Conservation (phyloP, 2,888 invertebrate species). For the Eurytoma adleriae region DNA sequence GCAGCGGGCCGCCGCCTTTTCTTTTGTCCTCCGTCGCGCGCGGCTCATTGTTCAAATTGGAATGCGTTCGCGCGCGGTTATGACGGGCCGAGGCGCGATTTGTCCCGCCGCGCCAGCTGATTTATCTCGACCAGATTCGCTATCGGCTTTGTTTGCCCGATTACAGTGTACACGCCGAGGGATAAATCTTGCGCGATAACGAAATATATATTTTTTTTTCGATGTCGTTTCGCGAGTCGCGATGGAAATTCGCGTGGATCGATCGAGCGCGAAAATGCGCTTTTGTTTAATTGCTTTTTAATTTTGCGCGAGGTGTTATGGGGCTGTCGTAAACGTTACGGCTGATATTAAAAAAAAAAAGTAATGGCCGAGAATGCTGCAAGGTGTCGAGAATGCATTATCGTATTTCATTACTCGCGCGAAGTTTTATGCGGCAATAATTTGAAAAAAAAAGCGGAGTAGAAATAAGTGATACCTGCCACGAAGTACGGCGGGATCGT, state of each 20-base stretch:
- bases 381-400: no score
- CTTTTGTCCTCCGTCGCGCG: conserved; percentile 6
- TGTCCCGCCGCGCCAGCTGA: not conserved
- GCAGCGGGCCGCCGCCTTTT: not conserved
- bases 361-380: no score
- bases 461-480: no score
- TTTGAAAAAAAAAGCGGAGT: no score
- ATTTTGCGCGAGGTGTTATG: not conserved
- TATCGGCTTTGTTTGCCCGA: no score
- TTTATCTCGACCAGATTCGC: no score
- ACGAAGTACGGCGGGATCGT: no score
- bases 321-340: not conserved
- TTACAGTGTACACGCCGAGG: not conserved
- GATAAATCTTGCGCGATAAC: not conserved
- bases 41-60: conserved; percentile 20
- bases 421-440: no score
- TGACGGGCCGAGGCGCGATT: not conserved
- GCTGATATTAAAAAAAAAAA: no score
- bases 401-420: no score
- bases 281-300: not conserved
- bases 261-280: not conserved
- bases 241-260: not conserved
- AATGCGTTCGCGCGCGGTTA: not conserved
- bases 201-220: not conserved
- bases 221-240: no score